Evolutionary conservation across 2,888 invertebrate species (phyloP), one percentile per base, ranked within the genome.

Genomic region (Globia sparganii): DNA sequence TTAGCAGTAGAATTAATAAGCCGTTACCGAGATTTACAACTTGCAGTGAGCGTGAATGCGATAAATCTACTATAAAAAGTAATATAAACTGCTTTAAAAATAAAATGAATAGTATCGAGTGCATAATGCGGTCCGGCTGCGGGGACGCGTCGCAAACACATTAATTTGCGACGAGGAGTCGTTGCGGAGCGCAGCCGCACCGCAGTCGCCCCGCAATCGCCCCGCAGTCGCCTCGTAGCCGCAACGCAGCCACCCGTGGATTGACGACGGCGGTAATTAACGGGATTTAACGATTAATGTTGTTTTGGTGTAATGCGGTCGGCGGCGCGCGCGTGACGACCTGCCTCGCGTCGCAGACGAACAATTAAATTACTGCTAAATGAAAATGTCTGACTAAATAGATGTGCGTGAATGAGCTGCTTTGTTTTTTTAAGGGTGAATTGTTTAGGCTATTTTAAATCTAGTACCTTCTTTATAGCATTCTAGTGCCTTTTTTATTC

Each of bases 201-300:
- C 79, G 74, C 84, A 84, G 28, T 28, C 69, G 69, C 59, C 11
- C 65, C 77, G 84, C 84, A 75, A 31, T n/a, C 64, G 58, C n/a
- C n/a, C 79, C 85, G 84, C 83, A 67, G 58, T 15, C 72, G 74
- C 37, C 25, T 79, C 84, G 81, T 77, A 78, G 62, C 37, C 76
- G 81, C 71, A 15, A 77, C 81, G 83, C 82, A 82, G 72, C 72
- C 81, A 76, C 80, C 34, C 70, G 81, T 80, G 83, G 79, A 85
- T 84, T 83, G 88, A 84, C 83, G 85, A 88, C 83, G 80, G 72
- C 75, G 77, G 85, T 84, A 88, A 88, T 88, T 88, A 88, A 83
- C 86, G 84, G 81, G 88, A 88, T 88, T 88, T 87, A 86, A 88
- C 87, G 86, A 86, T 86, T 87, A 87, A 88, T 86, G 87, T 87